A percentile compares a stretch with the other conserved stretches of the same genome.
These are phyloP conservation scores for Hydrozoanthus tunicans DNA, from an alignment of 64 coral and sea anemone genomes.

Conservation along the genomic window DNA sequence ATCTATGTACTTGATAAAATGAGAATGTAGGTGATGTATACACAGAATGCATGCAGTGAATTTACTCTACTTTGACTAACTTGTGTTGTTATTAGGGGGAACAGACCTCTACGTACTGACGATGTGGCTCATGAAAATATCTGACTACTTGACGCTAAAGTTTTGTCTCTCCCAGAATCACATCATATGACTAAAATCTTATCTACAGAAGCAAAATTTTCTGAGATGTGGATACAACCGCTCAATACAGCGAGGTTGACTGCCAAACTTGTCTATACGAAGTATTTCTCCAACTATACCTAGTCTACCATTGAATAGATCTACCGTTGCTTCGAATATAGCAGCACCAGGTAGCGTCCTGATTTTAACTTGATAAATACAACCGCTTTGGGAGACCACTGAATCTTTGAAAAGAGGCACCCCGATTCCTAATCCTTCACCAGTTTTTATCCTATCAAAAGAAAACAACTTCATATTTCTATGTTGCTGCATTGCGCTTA, in stretches of 20 bases:
- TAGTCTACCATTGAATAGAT: conserved; percentile 56
- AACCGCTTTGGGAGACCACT: conserved; percentile 22
- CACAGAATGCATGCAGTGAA: too few relatives aligned
- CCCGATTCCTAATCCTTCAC: conserved; percentile 73
- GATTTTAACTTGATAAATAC: conserved; percentile 77
- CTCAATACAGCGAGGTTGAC: conserved; percentile 73
- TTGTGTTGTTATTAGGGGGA: too few relatives aligned
- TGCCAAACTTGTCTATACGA: conserved; percentile 78
- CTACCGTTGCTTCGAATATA: conserved; percentile 71
- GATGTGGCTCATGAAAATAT: too few relatives aligned
- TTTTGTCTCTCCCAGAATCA: too few relatives aligned
- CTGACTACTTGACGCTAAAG: too few relatives aligned
- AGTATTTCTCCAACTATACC: conserved; percentile 63
- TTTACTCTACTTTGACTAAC: too few relatives aligned
- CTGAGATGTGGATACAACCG: conserved; percentile 63
- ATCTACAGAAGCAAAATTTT: conserved; percentile 81
- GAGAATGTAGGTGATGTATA: too few relatives aligned
- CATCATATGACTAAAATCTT: too few relatives aligned
- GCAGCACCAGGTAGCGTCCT: conserved; percentile 60
- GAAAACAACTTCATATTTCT: conserved; percentile 63
- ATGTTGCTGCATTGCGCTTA: conserved; percentile 67
- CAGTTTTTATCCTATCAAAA: conserved; percentile 66
- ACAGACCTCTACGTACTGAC: too few relatives aligned
- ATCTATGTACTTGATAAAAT: too few relatives aligned
- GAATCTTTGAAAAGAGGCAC: conserved; percentile 46